These are phyloP conservation scores for Myanophis thanlyinensis DNA, from an alignment of 2,113 vertebrate species.

Conservation along the genomic window DNA sequence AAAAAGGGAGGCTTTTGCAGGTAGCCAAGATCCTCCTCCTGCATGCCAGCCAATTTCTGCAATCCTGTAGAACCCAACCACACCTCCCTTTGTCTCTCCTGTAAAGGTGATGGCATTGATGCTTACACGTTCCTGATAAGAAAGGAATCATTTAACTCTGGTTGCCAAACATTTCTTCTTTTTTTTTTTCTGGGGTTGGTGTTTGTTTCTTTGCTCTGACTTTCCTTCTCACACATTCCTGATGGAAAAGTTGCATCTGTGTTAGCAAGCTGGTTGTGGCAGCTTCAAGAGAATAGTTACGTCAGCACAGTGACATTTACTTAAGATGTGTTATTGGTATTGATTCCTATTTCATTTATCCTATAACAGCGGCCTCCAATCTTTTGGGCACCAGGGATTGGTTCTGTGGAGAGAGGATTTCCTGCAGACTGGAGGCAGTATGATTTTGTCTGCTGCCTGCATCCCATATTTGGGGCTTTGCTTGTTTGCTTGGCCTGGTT, in stretches of 20 bases:
- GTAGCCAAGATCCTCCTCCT: background rate
- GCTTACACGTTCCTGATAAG: background rate
- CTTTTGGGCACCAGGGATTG: no score
- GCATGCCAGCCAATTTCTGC: background rate
- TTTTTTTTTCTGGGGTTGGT: background rate
- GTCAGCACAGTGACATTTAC: background rate
- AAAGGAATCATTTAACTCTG: background rate
- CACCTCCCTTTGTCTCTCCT: background rate
- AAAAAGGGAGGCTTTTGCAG: background rate
- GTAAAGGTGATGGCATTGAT: background rate
- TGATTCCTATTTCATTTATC: background rate
- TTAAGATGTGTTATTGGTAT: background rate
- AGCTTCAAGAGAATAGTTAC: background rate
- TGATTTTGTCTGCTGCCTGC: no score
- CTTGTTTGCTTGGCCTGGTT: no score
- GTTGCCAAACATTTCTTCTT: background rate
- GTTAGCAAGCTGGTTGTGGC: background rate
- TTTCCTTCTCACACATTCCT: background rate
- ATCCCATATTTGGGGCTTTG: no score
- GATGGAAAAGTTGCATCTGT: background rate
- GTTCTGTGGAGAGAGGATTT: no score
- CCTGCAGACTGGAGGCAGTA: no score
- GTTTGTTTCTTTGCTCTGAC: background rate
- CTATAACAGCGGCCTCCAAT: no score
- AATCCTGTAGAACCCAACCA: rapidly evolving